phyloP scores from a whole-genome alignment of 2,888 invertebrate species.

The Cylloceria caligata region DNA sequence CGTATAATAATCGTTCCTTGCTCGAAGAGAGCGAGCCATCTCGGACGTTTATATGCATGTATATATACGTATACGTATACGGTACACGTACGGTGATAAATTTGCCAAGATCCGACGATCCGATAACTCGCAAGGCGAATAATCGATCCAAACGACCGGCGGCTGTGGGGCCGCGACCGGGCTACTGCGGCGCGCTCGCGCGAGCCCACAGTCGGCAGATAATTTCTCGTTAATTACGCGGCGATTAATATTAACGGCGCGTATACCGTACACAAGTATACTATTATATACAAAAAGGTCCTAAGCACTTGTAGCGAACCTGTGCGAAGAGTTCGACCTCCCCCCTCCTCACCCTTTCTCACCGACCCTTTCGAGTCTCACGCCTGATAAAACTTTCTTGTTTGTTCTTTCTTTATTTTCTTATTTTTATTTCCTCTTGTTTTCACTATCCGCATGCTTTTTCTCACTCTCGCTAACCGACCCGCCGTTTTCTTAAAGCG shows the following conservation, averaged over 20 bases:
- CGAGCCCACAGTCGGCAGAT: slow-evolving; percentile 55
- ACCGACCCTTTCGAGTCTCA: slow-evolving; percentile 1
- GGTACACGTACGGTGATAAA: slow-evolving; percentile 61
- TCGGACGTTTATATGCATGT: slow-evolving; percentile 18
- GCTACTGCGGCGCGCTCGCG: slow-evolving; percentile 50
- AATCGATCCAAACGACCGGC: slow-evolving; percentile 65
- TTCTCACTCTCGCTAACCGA: slow-evolving; percentile 53
- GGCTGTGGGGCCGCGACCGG: slow-evolving; percentile 22
- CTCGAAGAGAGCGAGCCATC: slow-evolving; percentile 8
- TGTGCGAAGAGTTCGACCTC: slow-evolving; percentile 32
- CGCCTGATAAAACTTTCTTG: slow-evolving; percentile 43
- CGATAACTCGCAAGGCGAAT: slow-evolving; percentile 64
- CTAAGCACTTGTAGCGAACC: slow-evolving; percentile 11
- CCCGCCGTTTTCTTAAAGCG: slow-evolving; percentile 57
- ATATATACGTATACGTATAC: slow-evolving; percentile 30
- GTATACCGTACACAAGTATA: slow-evolving; percentile 42
- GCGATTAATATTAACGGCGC: slow-evolving; percentile 69
- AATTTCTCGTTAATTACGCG: slow-evolving; percentile 70
- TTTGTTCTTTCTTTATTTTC: slow-evolving; percentile 9
- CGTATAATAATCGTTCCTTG: slow-evolving; percentile 38
- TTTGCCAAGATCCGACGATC: slow-evolving; percentile 57
- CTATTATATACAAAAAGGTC: background rate
- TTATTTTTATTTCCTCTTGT: slow-evolving; percentile 39
- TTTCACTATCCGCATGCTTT: slow-evolving; percentile 42
- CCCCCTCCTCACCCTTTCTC: slow-evolving; percentile 3